Evolutionary conservation across 92 coral and sea anemone species (phyloP).

Genomic region (Micromussa lordhowensis): DNA sequence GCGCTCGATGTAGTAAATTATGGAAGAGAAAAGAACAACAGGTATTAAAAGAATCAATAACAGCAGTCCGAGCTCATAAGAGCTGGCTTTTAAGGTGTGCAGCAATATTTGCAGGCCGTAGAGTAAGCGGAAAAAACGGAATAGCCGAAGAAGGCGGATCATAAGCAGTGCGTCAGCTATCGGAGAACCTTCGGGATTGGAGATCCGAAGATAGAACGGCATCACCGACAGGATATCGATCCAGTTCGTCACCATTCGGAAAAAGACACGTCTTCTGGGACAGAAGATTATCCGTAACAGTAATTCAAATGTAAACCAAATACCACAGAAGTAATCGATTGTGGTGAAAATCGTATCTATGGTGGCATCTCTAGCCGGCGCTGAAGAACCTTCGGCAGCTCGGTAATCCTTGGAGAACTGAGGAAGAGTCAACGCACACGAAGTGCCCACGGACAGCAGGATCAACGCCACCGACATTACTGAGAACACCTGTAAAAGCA

Average conservation of each 20-base stretch:
- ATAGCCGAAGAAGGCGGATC: constrained; percentile 84
- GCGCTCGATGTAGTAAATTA: constrained; percentile 83
- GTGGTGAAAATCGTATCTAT: constrained; percentile 40
- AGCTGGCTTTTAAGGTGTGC: constrained; percentile 98
- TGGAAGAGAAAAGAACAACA: constrained; percentile 86
- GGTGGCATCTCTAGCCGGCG: constrained; percentile 16
- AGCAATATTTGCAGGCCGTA: constrained; percentile 91
- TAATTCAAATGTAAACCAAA: constrained; percentile 89
- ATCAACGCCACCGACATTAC: constrained; percentile 84
- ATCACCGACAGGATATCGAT: constrained; percentile 87
- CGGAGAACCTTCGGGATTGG: constrained; percentile 21
- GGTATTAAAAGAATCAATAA: constrained; percentile 85
- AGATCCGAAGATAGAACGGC: constrained; percentile 86
- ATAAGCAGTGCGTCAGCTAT: constrained; percentile 82
- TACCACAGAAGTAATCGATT: constrained; percentile 85
- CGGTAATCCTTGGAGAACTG: constrained; percentile 56
- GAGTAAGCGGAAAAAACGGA: constrained; percentile 89
- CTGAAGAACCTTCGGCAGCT: constrained; percentile 26
- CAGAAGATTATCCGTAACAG: constrained; percentile 75
- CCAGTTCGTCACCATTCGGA: constrained; percentile 83
- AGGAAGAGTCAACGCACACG: constrained; percentile 92
- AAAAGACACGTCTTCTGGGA: constrained; percentile 75
- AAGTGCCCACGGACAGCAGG: constrained; percentile 88
- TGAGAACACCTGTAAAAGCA: constrained; percentile 76
- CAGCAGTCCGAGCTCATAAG: constrained; percentile 89